These are phyloP conservation scores for Clarias gariepinus DNA, from an alignment of 2,113 vertebrate genomes.

Conservation along the genomic window DNA sequence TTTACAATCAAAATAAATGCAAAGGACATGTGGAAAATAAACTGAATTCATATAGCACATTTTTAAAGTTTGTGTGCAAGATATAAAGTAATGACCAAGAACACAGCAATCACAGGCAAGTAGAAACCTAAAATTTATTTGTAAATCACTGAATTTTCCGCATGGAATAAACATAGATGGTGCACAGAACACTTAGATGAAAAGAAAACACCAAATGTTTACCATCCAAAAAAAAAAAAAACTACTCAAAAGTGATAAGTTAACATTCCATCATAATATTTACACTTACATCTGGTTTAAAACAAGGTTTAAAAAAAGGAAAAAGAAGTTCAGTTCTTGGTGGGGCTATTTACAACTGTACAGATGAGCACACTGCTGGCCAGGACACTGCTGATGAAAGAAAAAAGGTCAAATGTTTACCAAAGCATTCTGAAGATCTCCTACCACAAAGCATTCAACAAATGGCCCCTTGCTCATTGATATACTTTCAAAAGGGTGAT, in stretches of 20 bases:
- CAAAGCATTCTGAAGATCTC: not conserved
- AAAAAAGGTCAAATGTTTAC: slow-evolving; percentile 13
- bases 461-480: not conserved
- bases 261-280: slow-evolving; percentile 60
- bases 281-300: slow-evolving; percentile 43
- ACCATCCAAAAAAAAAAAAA: not conserved
- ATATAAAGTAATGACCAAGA: not conserved
- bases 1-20: not conserved
- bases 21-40: not conserved
- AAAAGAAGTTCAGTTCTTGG: slow-evolving; percentile 4
- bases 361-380: slow-evolving; percentile 59
- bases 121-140: slow-evolving; percentile 22
- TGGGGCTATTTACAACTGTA: slow-evolving; percentile 72
- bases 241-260: slow-evolving; percentile 60
- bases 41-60: not conserved
- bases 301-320: slow-evolving; percentile 47
- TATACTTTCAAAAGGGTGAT: not conserved
- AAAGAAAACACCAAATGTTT: slow-evolving; percentile 5
- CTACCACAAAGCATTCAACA: not conserved
- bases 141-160: slow-evolving; percentile 10
- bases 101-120: not conserved
- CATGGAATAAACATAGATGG: not conserved
- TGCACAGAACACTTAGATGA: not conserved
- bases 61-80: not conserved
- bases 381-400: slow-evolving; percentile 65